Evolutionary conservation across 2,113 vertebrate genomes (phyloP), one percentile per base, ranked within the genome.

Genomic region (Cyanoderma ruficeps): DNA sequence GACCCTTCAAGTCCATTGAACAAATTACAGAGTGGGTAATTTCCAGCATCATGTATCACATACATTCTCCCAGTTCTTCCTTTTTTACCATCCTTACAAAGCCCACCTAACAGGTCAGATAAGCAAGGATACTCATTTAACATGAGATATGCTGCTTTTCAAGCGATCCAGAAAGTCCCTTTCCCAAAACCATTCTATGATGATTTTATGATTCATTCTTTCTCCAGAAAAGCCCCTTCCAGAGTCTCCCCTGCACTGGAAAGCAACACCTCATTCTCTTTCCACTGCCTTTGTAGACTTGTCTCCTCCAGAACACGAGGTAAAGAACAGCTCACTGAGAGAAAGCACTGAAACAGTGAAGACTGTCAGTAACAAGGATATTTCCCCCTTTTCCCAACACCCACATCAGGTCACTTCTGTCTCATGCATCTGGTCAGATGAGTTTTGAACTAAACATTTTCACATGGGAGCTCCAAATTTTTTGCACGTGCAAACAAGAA

Each of bases 1-100:
- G 10, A 63, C 22, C 10, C 50, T 37, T 46, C n/a, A 72, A 61
- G 9, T 55, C 35, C 47, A 50, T 52, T 46, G 6, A 44, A 30
- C 50, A 68, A 49, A 53, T n/a, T 55, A 83, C 37, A 46, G 33
- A 6, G 1, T 4, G 27, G 37, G 18, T 72, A 50, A 57, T 44
- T 82, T 87, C 39, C 30, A 65, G 19, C 18, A 72, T 10, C 2
- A 2, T 1, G 3, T 41, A 60, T 13, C 2, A 2, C 0, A 10
- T 22, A 65, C n/a, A 41, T 14, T 44, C 25, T 69, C n/a, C 55
- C 76, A 72, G 39, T 69, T 72, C 31, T 44, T 89, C 31, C 16
- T 39, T 84, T 93, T 41, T 41, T 24, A 49, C n/a, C 35, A 41
- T 42, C 61, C 65, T 84, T 59, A 50, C 53, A 80, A 65, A 95